Evolutionary conservation across 2,113 vertebrate genomes (phyloP).

Genomic region (Ascaphus truei): DNA sequence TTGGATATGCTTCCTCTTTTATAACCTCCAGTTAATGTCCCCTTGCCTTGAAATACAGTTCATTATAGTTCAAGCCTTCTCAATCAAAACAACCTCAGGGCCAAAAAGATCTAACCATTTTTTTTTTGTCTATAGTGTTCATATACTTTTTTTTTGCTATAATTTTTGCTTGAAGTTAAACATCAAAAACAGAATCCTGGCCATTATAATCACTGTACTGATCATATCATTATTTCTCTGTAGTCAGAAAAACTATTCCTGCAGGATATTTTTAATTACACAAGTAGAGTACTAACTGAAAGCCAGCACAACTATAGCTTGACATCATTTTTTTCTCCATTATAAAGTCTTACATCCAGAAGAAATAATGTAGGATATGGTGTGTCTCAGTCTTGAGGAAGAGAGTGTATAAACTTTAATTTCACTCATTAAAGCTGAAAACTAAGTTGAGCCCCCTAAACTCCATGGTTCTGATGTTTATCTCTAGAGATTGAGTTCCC

Average conservation of each 20-base stretch:
- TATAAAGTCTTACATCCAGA: too few relatives aligned
- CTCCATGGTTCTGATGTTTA: too few relatives aligned
- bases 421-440: too few relatives aligned
- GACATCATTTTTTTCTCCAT: neutral
- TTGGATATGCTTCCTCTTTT: neutral
- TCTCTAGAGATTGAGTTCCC: too few relatives aligned
- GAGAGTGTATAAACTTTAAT: too few relatives aligned
- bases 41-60: neutral
- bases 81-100: conserved; percentile 14
- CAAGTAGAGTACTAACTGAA: neutral
- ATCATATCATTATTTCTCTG: conserved; percentile 16
- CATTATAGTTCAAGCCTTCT: neutral
- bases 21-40: neutral
- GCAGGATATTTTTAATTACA: conserved; percentile 11
- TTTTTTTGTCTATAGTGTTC: neutral
- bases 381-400: too few relatives aligned
- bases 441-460: too few relatives aligned
- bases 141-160: conserved; percentile 12
- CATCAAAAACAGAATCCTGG: conserved; percentile 1
- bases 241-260: neutral
- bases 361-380: too few relatives aligned
- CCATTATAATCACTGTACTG: neutral
- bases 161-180: conserved; percentile 25
- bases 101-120: neutral
- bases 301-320: neutral